These are phyloP conservation scores for Chesias legatella DNA, from an alignment of 2,888 invertebrate genomes.

Conservation along the genomic window DNA sequence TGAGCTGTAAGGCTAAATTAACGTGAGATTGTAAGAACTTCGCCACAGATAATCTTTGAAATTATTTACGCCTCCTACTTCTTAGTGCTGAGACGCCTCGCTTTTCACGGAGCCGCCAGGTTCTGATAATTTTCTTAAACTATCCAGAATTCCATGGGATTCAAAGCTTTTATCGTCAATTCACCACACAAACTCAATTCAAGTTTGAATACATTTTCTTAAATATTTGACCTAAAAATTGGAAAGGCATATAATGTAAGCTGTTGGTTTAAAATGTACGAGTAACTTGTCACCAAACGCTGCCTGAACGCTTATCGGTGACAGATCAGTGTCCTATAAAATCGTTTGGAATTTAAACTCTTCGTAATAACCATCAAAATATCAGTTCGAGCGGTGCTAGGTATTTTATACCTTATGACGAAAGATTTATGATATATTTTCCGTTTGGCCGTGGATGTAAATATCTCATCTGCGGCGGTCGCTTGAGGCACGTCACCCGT, in stretches of 20 bases:
- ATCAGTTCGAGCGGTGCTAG: constrained; percentile 28
- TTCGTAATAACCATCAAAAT: constrained; percentile 50
- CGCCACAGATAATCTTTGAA: too few species aligned
- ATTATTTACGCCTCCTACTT: too few species aligned
- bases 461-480: constrained; percentile 37
- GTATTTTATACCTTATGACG: constrained; percentile 33
- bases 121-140: too few species aligned
- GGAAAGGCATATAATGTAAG: constrained; percentile 39
- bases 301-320: constrained; percentile 69
- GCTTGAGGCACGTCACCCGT: constrained; percentile 57
- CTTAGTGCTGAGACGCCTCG: too few species aligned
- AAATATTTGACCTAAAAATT: too few species aligned
- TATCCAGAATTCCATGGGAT: too few species aligned
- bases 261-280: constrained; percentile 64
- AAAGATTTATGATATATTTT: constrained; percentile 23
- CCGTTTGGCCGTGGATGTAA: constrained; percentile 13
- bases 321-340: constrained; percentile 73
- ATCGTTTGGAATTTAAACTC: constrained; percentile 70
- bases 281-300: constrained; percentile 73
- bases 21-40: too few species aligned
- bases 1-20: too few species aligned
- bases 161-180: too few species aligned
- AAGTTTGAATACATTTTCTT: too few species aligned
- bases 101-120: too few species aligned
- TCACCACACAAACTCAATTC: too few species aligned